Evolutionary conservation across 2,888 invertebrate species (phyloP), one percentile per base, ranked within the genome.

Genomic region (Dicycla oo): DNA sequence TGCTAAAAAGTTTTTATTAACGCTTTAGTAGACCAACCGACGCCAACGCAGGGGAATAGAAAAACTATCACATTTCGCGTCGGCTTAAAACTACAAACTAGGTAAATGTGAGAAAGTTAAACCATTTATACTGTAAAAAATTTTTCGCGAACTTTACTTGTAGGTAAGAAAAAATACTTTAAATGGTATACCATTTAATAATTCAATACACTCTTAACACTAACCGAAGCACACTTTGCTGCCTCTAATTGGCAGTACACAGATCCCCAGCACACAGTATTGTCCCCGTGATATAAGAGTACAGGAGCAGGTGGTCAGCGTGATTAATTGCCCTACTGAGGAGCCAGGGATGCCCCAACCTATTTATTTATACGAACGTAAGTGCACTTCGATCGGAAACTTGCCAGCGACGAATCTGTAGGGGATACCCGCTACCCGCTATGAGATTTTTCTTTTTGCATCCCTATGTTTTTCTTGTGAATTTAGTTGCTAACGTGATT

Each of bases 281-380:
- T 87, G 87, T 88, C 83, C 85, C 83, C 84, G 86, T 87, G 80
- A 79, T 81, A 91, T 89, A 90, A 91, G 90, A 91, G 89, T 89
- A 89, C 88, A 89, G 90, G 89, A 91, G 90, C 94, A 94, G 94
- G 94, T 94, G 93, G 92, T 88, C 86, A 83, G 70, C 72, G 88
- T 94, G 94, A 94, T 94, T 94, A 93, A 94, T 94, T 91, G 92
- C 90, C 87, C 89, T 87, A 85, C 84, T 87, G 92, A 91, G 91
- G 86, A 86, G 85, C 83, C 86, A 87, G 69, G 81, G 87, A 88
- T 88, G 88, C 86, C 88, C 90, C 87, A 87, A 91, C 90, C 91
- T 92, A 91, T 92, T 91, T 91, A 91, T 91, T 91, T 91, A 90
- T 89, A 89, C 87, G 69, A 86, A 86, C 86, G 86, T 86, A 88